Base-by-base conservation (phyloP, 2,888 invertebrate species). In the Strigamia transsilvanica region DNA sequence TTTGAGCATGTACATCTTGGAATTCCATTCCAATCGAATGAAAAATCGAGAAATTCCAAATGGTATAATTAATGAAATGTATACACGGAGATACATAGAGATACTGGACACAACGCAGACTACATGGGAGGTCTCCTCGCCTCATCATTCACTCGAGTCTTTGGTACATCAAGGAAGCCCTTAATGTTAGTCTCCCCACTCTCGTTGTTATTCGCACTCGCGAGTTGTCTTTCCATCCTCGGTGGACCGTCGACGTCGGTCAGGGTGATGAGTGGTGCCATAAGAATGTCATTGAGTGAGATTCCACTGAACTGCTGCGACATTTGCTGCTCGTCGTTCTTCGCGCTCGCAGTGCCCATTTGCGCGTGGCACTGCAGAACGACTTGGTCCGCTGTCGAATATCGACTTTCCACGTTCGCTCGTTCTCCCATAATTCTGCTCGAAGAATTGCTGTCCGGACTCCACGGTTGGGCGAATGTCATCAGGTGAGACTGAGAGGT, bases 381-480 rank as follows among this genome's bases (percentile, higher is more conserved):
- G 12, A 46, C 46, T 46, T 46, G 46, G 12, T 46, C 46, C 46
- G 46, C 46, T 5, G 56, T 56, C 5, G 73, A 27, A 32, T 27
- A 32, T 32, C 73, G 73, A 32, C 32, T 32, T 32, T 32, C 18
- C 10, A 23, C 61, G 0, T 61, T 7, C 18, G 61, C 73, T 73
- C 73, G 12, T 5, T 73, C 73, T 12, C 32, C 73, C 73, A 73
- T 27, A 27, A 27, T 73, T 12, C 23, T 66, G 23, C 2, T 23
- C 2, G 12, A 10, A 13, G 27, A 73, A 32, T 73, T 73, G 32
- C 27, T 27, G 23, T 73, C 27, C 15, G 23, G 73, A 32, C 13
- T 73, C 73, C 73, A 73, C 73, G 73, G 32, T 32, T 73, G 73
- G 32, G 73, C 13, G 73, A 73, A 73, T 73, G 73, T 27, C 73